These are phyloP conservation scores for Danio tinwini DNA, from an alignment of 2,797 vertebrate species.

Conservation along the genomic window DNA sequence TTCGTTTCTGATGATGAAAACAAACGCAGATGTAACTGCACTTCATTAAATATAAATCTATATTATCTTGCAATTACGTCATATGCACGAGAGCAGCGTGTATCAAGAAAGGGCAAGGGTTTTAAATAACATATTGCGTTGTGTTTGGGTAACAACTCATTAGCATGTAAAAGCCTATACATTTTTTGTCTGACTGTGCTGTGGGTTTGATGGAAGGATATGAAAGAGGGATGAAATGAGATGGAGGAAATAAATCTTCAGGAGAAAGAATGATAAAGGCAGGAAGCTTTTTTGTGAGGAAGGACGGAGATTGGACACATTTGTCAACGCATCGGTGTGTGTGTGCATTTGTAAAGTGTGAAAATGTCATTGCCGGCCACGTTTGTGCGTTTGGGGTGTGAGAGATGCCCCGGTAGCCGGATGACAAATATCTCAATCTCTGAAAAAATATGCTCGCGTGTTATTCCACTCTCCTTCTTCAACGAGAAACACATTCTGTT, in stretches of 20 bases:
- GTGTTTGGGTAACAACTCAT: slow-evolving; percentile 7
- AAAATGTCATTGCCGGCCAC: slow-evolving; percentile 32
- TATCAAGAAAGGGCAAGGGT: neutral
- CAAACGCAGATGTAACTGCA: slow-evolving; percentile 28
- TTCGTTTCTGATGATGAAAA: slow-evolving; percentile 19
- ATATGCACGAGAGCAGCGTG: neutral
- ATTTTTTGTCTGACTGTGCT: slow-evolving; percentile 15
- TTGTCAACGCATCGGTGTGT: slow-evolving; percentile 37
- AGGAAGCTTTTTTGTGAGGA: slow-evolving; percentile 45
- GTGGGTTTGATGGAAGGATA: slow-evolving; percentile 22
- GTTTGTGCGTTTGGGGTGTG: slow-evolving; percentile 26
- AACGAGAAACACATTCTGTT: slow-evolving; percentile 26
- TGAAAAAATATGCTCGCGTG: slow-evolving; percentile 28
- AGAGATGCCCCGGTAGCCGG: slow-evolving; percentile 28
- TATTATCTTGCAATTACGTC: slow-evolving; percentile 21
- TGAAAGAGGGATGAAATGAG: slow-evolving; percentile 36
- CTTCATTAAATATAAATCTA: slow-evolving; percentile 42
- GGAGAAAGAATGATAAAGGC: slow-evolving; percentile 38
- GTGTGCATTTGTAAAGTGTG: slow-evolving; percentile 27
- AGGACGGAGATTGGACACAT: slow-evolving; percentile 46
- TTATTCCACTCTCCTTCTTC: slow-evolving; percentile 28
- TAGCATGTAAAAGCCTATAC: slow-evolving; percentile 29
- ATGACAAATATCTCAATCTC: slow-evolving; percentile 60
- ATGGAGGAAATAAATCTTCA: slow-evolving; percentile 40
- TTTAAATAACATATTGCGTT: slow-evolving; percentile 1